Base-by-base conservation (phyloP, 2,797 vertebrate genomes). In the Gadopsis marmoratus region DNA sequence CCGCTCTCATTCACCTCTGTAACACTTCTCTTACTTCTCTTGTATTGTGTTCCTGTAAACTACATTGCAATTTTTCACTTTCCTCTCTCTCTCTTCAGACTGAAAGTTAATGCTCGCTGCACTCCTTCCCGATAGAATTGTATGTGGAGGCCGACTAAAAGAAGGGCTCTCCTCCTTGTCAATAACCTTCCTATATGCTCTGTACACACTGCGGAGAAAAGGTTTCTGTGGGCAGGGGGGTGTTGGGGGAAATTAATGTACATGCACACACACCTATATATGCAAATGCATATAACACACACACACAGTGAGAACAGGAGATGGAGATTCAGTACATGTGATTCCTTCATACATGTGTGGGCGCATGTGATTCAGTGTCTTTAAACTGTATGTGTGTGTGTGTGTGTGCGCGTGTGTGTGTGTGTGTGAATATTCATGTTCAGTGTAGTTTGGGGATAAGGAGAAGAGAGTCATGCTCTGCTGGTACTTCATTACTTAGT, bases 381-480 rank as follows among this genome's bases (percentile, higher is more conserved):
- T 74, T 74, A 63, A 60, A 67, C 33, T 41, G 14, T 39, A 10
- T 71, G 23, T 33, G 53, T 35, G 37, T 75, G 59, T 66, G 58
- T 69, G 64, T 73, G 17, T 70, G n/a, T 50, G 29, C 71, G 61
- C 76, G 51, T 73, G 39, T 61, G 62, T 56, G 64, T 78, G 76
- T 64, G 72, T 50, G 26, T 19, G 55, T 91, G 85, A 89, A 88
- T 93, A 91, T 92, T 92, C 69, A 91, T 86, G 71, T 35, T 41
- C 70, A 54, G 80, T 66, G 81, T 76, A 74, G 70, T 87, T 78
- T 75, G 70, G 72, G 73, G 80, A 83, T 81, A 74, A 82, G 64
- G 62, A 79, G 71, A 47, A 37, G 55, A 74, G 65, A 65, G 81
- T 86, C 86, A 84, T 79, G 82, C 81, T 86, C 75, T 60, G 63